A percentile compares a stretch with the other conserved stretches of the same genome.
phyloP scores from a whole-genome alignment of 2,113 vertebrate species.

The Misgurnus mizolepis region DNA sequence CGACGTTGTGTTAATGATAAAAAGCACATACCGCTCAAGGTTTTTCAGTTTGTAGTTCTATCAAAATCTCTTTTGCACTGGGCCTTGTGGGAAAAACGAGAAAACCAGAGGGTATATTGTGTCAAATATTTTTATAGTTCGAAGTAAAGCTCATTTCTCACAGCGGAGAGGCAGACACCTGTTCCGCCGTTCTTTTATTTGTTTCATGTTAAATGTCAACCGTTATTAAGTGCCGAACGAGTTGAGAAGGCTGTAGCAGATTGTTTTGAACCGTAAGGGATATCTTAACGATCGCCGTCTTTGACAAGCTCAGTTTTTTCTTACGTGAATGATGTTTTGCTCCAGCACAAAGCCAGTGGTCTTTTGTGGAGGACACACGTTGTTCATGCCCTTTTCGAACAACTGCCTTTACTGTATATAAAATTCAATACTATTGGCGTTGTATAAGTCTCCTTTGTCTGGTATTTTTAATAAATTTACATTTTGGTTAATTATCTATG shows the following conservation, averaged over 20 bases:
- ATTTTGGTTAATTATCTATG: conserved; percentile 68
- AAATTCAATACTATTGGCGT: conserved; percentile 62
- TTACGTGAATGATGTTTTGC: conserved; percentile 7
- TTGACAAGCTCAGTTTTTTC: conserved; percentile 5
- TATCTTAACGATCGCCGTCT: conserved; percentile 32
- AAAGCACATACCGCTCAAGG: conserved; percentile 27
- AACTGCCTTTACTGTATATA: conserved; percentile 41
- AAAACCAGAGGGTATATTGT: background rate
- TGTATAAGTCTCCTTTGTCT: conserved; percentile 64
- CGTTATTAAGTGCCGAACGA: conserved; percentile 19
- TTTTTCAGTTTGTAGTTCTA: conserved; percentile 24
- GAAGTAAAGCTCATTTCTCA: background rate
- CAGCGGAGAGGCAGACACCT: conserved; percentile 6
- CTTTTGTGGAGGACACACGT: background rate
- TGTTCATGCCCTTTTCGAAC: conserved; percentile 27
- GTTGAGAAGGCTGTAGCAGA: conserved; percentile 25
- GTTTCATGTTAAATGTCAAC: conserved; percentile 35
- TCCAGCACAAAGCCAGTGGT: background rate
- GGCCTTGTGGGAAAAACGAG: background rate
- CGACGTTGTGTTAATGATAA: background rate
- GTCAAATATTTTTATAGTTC: conserved; percentile 7
- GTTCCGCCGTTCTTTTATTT: conserved; percentile 33
- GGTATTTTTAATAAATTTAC: conserved; percentile 67
- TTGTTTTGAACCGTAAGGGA: conserved; percentile 28
- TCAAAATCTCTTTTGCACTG: conserved; percentile 11